These are phyloP conservation scores for Archips crataeganus DNA, from an alignment of 2,888 invertebrate species.

Conservation along the genomic window DNA sequence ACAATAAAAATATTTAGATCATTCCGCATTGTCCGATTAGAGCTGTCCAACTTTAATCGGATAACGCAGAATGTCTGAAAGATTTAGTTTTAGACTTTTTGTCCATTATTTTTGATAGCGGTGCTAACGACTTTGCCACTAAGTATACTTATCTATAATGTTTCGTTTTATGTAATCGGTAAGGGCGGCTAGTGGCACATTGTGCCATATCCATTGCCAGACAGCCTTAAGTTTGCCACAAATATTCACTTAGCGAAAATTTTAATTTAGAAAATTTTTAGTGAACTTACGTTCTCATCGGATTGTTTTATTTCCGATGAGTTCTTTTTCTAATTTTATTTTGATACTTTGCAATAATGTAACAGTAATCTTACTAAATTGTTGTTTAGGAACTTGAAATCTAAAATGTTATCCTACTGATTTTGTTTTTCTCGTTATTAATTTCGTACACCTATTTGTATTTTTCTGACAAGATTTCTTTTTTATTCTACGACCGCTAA, in stretches of 20 bases:
- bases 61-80: not conserved
- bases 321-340: not conserved
- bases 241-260: constrained; percentile 41
- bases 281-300: not conserved
- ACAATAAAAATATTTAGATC: not conserved
- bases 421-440: not conserved
- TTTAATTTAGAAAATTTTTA: constrained; percentile 34
- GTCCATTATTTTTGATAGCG: constrained; percentile 45
- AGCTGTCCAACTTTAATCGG: not conserved
- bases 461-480: not conserved
- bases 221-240: constrained; percentile 57
- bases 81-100: constrained; percentile 22
- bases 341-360: not conserved
- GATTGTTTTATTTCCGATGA: not conserved
- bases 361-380: constrained; percentile 16
- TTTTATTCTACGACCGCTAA: not conserved
- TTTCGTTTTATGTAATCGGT: constrained; percentile 45
- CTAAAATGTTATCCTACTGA: not conserved
- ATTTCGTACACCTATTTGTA: not conserved
- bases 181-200: constrained; percentile 58
- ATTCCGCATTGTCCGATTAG: not conserved
- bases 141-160: constrained; percentile 45
- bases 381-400: not conserved
- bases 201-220: constrained; percentile 58
- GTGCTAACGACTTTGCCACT: constrained; percentile 64